These are phyloP conservation scores for Drosophila kokeensis DNA, from an alignment of 2,888 invertebrate species.

Conservation along the genomic window DNA sequence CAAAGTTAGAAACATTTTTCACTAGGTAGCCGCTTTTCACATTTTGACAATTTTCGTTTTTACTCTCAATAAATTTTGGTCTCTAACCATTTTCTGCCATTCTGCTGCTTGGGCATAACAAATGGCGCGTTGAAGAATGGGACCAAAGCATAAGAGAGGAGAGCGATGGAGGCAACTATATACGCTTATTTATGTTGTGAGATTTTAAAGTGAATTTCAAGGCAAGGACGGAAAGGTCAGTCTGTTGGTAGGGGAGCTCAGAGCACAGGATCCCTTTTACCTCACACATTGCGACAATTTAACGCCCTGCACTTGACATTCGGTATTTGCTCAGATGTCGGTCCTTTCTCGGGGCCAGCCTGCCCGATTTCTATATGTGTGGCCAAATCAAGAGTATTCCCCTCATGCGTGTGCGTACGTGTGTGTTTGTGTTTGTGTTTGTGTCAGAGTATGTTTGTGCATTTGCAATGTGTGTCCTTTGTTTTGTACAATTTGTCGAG, in stretches of 20 bases:
- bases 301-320: slow-evolving; percentile 77
- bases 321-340: slow-evolving; percentile 58
- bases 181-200: slow-evolving; percentile 49
- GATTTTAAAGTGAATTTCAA: slow-evolving; percentile 47
- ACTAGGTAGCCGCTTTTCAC: slow-evolving; percentile 41
- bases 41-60: slow-evolving; percentile 66
- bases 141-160: neutral
- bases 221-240: slow-evolving; percentile 36
- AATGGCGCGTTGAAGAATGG: slow-evolving; percentile 21
- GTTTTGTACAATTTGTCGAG: slow-evolving; percentile 63
- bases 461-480: slow-evolving; percentile 45
- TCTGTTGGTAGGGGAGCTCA: neutral
- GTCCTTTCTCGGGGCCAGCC: slow-evolving; percentile 33
- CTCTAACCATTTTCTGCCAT: slow-evolving; percentile 28
- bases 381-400: slow-evolving; percentile 22
- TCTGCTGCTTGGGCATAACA: slow-evolving; percentile 32
- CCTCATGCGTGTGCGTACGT: slow-evolving; percentile 2
- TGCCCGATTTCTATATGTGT: slow-evolving; percentile 33
- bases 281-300: slow-evolving; percentile 68
- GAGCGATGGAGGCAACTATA: slow-evolving; percentile 5
- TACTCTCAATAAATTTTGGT: slow-evolving; percentile 58
- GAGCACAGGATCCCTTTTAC: slow-evolving; percentile 20
- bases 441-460: slow-evolving; percentile 7
- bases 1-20: slow-evolving; percentile 75
- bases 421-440: slow-evolving; percentile 18